A percentile compares a stretch with the other conserved stretches of the same genome.
phyloP scores from a whole-genome alignment of 2,113 vertebrate genomes.

The Solea solea region DNA sequence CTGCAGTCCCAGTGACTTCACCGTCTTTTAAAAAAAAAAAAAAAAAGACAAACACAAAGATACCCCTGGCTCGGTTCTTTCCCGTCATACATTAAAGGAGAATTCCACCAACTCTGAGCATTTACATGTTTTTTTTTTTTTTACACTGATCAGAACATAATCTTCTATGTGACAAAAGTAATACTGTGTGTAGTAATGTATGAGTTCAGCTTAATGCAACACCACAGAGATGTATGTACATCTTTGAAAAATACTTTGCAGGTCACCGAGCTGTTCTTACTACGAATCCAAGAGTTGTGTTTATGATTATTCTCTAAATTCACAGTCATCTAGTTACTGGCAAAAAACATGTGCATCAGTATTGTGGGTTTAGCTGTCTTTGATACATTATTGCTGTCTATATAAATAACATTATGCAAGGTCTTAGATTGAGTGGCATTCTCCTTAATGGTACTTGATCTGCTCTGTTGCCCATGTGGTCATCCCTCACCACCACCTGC shows the following conservation, averaged over 20 bases:
- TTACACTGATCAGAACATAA: conserved; percentile 23
- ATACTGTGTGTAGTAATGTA: conserved; percentile 35
- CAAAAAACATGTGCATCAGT: conserved; percentile 32
- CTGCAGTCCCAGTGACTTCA: conserved; percentile 78
- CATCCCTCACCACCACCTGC: conserved; percentile 28
- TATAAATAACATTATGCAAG: conserved; percentile 50
- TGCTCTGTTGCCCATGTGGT: conserved; percentile 16
- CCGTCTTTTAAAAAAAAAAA: conserved; percentile 44
- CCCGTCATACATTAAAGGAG: conserved; percentile 58
- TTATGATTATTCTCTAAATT: conserved; percentile 44
- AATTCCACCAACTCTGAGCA: conserved; percentile 59
- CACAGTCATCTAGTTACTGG: conserved; percentile 62
- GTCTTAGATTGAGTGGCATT: conserved; percentile 66
- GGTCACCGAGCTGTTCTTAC: conserved; percentile 17
- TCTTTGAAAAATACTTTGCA: conserved; percentile 27
- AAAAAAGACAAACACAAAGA: conserved; percentile 14
- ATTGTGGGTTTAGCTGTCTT: conserved; percentile 25
- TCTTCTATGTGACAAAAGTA: conserved; percentile 17
- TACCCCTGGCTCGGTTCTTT: conserved; percentile 50
- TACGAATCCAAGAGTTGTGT: conserved; percentile 42
- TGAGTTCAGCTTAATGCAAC: conserved; percentile 4
- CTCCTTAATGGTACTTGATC: conserved; percentile 55
- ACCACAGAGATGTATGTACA: conserved; percentile 30
- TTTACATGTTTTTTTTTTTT: conserved; percentile 30
- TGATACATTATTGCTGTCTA: conserved; percentile 24